Evolutionary conservation across 2,797 vertebrate genomes (phyloP).

Genomic region (Tauraco hartlaubi): DNA sequence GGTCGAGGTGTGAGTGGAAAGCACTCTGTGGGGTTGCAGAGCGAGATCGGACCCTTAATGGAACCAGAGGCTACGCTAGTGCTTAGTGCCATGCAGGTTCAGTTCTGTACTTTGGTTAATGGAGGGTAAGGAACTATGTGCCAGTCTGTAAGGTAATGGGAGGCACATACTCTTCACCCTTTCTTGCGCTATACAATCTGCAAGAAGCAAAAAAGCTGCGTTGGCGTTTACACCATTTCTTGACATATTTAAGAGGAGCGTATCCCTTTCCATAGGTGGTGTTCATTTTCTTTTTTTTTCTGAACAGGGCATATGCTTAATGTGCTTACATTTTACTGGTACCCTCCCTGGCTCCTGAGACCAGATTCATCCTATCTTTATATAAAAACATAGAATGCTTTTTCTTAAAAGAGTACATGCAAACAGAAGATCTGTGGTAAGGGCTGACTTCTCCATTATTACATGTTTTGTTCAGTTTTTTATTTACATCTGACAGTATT

Average conservation of each 20-base stretch:
- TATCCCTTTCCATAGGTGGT: not conserved
- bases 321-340: not conserved
- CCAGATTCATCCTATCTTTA: constrained; percentile 12
- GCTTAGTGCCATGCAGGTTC: not conserved
- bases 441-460: not conserved
- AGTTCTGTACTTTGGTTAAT: not conserved
- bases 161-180: not conserved
- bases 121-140: not conserved
- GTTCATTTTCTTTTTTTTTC: not conserved
- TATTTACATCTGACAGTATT: constrained; percentile 51
- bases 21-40: not conserved
- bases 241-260: not conserved
- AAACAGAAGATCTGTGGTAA: not conserved
- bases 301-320: not conserved
- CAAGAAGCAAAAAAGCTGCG: not conserved
- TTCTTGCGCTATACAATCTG: not conserved
- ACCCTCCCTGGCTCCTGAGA: not conserved
- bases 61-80: not conserved
- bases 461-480: constrained; percentile 13
- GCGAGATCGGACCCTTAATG: not conserved
- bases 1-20: not conserved
- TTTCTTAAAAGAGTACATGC: not conserved
- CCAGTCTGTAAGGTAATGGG: not conserved
- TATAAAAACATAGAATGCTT: not conserved
- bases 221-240: not conserved